phyloP scores from a whole-genome alignment of 2,888 invertebrate species.

The Pammene fasciana region DNA sequence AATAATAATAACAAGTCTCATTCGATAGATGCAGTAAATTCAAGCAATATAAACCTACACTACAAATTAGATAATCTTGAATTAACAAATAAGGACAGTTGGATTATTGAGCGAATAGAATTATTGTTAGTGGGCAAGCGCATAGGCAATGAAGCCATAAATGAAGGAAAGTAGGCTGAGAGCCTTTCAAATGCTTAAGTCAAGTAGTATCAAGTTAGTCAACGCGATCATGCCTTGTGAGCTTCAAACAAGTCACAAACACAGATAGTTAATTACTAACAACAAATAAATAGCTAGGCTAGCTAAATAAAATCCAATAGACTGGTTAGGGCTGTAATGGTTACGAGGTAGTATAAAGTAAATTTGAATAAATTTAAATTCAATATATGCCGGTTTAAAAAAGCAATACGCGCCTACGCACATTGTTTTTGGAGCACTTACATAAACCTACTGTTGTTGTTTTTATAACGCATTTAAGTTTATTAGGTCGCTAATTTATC shows the following conservation, averaged over 20 bases:
- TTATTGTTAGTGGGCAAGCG: constrained; percentile 46
- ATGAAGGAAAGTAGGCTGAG: constrained; percentile 66
- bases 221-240: constrained; percentile 44
- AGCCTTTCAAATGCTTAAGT: constrained; percentile 60
- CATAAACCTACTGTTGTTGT: constrained; percentile 56
- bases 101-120: constrained; percentile 45
- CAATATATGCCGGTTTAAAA: constrained; percentile 53
- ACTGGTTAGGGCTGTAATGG: background rate
- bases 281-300: constrained; percentile 6
- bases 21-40: constrained; percentile 33
- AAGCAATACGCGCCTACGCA: constrained; percentile 61
- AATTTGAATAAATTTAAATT: constrained; percentile 2
- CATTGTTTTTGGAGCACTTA: constrained; percentile 64
- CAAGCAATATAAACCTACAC: constrained; percentile 32
- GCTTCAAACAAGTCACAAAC: constrained; percentile 29
- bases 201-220: constrained; percentile 45
- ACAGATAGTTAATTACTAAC: constrained; percentile 19
- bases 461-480: constrained; percentile 55
- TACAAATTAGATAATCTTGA: constrained; percentile 29
- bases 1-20: constrained; percentile 55
- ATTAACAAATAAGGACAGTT: constrained; percentile 33
- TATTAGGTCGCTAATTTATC: constrained; percentile 57
- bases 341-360: background rate
- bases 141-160: constrained; percentile 64
- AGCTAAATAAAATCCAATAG: background rate